Base-by-base conservation (phyloP, 1,140 invertebrate genomes). In the Ephestia elutella region DNA sequence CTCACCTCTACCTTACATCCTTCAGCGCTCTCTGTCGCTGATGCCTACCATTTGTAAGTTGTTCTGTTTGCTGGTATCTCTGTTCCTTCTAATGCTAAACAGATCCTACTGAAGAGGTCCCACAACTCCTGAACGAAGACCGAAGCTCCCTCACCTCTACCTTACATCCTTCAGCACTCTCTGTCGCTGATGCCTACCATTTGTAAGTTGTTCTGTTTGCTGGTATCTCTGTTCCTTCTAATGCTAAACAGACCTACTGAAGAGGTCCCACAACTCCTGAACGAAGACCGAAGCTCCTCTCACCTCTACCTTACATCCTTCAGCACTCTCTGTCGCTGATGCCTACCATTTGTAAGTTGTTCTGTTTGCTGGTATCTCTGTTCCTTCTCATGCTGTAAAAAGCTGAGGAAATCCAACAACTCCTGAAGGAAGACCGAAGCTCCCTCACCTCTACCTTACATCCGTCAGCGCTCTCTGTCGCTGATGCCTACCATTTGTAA, bases 41-140 rank as follows among this genome's bases (percentile, higher is more conserved):
- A 82, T 1, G 75, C 82, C 4, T 86, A 82, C 56, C 73, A 75
- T 17, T 50, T 79, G 84, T 87, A 44, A 79, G 77, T 75, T 51
- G 18, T 18, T 21, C 2, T 3, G 2, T 25, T 25, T 84, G 65
- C 66, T 86, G 57, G 21, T 25, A 2, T 25, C 21, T 3, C 2
- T 25, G n/a, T n/a, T n/a, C n/a, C n/a, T n/a, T 25, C 21, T 25
- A 25, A 25, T 3, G 21, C 21, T 7, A 25, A 25, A 25, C 21
- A n/a, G n/a, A n/a, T n/a, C 38, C 71, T 0, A 54, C 59, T 0
- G 70, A 78, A 0, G 82, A 87, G 11, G 76, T 82, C 0, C 44
- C 68, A 0, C 49, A 65, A 5, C 32, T 87, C 30, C 61, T 87
- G 20, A 60, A 67, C 32, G 55, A 70, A 44, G 62, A 70, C 11